Percentiles rank a stretch among this genome's conserved stretches.
Conservation (phyloP, 1,140 invertebrate species). For the Hypsibius dujardini region DNA sequence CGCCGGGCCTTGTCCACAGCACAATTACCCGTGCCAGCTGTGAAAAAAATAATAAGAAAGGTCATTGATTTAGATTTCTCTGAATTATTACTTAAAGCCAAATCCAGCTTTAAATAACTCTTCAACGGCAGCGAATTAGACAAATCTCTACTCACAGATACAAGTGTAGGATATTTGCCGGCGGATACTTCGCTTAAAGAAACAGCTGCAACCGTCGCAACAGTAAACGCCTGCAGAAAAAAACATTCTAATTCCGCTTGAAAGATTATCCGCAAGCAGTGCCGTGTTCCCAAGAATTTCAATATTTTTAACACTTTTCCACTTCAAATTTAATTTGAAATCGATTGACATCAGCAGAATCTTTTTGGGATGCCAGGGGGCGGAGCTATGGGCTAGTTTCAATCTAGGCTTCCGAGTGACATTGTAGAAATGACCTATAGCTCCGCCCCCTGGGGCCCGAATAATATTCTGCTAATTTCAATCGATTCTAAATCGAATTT, state of each 20-base stretch:
- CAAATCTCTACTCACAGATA: conserved; percentile 44
- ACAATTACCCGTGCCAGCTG: conserved; percentile 53
- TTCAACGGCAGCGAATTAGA: background rate
- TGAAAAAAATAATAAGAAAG: too few relatives aligned
- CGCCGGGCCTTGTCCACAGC: conserved; percentile 57
- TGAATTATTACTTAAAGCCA: too few relatives aligned
- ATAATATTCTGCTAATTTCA: too few relatives aligned
- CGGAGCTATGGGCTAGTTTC: too few relatives aligned
- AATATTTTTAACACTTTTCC: background rate
- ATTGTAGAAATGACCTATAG: too few relatives aligned
- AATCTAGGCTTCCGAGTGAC: too few relatives aligned
- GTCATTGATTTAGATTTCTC: too few relatives aligned
- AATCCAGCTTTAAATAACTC: conserved; percentile 20
- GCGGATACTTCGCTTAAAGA: conserved; percentile 61
- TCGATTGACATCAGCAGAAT: too few relatives aligned
- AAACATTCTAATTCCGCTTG: background rate
- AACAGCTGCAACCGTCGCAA: conserved; percentile 55
- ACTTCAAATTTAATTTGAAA: background rate
- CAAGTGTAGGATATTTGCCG: conserved; percentile 51
- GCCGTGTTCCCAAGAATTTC: background rate
- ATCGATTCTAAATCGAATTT: too few relatives aligned
- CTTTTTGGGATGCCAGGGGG: too few relatives aligned
- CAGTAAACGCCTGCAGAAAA: conserved; percentile 9
- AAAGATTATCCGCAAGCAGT: background rate
- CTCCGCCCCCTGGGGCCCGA: too few relatives aligned